These are phyloP conservation scores for Pseudomyrmex gracilis DNA, from an alignment of 1,140 invertebrate genomes.

Conservation along the genomic window DNA sequence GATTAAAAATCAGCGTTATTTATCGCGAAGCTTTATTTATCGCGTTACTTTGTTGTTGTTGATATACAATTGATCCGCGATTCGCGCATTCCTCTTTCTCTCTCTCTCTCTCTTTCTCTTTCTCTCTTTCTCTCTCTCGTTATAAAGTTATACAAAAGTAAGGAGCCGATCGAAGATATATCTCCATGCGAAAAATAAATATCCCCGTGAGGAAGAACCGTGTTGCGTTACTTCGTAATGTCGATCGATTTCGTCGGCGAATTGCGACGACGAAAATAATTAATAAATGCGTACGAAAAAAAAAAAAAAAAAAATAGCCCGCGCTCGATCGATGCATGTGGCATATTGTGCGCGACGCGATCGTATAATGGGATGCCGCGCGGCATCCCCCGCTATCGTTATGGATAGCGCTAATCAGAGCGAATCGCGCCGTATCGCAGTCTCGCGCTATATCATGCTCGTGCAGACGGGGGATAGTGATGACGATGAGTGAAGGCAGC, in stretches of 20 bases:
- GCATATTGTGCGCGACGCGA: slow-evolving; percentile 26
- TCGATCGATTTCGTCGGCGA: background rate
- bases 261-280: too few relatives aligned
- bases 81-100: background rate
- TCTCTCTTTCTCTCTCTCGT: too few relatives aligned
- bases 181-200: background rate
- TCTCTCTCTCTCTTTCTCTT: too few relatives aligned
- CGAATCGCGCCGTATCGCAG: slow-evolving; percentile 81
- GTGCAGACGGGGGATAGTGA: slow-evolving; percentile 62
- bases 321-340: background rate
- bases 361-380: slow-evolving; percentile 57
- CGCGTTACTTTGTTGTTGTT: slow-evolving; percentile 26
- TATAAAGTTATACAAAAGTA: background rate
- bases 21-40: slow-evolving; percentile 45
- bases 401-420: slow-evolving; percentile 84
- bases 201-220: background rate
- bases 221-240: background rate
- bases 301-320: too few relatives aligned
- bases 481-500: slow-evolving; percentile 72
- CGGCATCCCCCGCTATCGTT: slow-evolving; percentile 76
- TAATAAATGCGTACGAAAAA: background rate
- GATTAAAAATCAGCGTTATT: slow-evolving; percentile 56
- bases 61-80: slow-evolving; percentile 4
- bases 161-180: background rate
- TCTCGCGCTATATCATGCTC: slow-evolving; percentile 79